Conservation (phyloP, 2,888 invertebrate genomes). For the Dascillus cervinus region DNA sequence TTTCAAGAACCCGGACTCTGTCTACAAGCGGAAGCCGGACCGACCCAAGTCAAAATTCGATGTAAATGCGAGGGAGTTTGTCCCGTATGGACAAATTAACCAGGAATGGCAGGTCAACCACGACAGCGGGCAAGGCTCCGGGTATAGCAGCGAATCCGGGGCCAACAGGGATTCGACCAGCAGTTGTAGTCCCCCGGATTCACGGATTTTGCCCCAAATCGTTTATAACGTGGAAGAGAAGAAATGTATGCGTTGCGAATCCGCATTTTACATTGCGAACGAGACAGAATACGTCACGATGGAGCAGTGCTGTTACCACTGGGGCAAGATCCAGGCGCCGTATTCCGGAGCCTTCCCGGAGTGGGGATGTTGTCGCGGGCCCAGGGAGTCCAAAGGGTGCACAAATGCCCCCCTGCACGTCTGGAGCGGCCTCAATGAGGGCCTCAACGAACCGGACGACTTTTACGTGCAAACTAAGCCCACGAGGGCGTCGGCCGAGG, state of each 20-base stretch:
- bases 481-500: slow-evolving; percentile 36
- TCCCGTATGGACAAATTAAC: slow-evolving; percentile 27
- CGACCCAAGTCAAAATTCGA: slow-evolving; percentile 41
- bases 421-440: slow-evolving; percentile 64
- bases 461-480: slow-evolving; percentile 56
- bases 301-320: slow-evolving; percentile 80
- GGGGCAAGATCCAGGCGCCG: slow-evolving; percentile 63
- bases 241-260: slow-evolving; percentile 63
- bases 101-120: slow-evolving; percentile 16
- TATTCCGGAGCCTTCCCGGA: slow-evolving; percentile 19
- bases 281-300: slow-evolving; percentile 64
- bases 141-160: slow-evolving; percentile 43
- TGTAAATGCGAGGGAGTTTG: slow-evolving; percentile 61
- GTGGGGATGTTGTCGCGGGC: slow-evolving; percentile 59
- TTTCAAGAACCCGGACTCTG: slow-evolving; percentile 41
- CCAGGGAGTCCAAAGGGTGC: slow-evolving; percentile 54
- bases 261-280: slow-evolving; percentile 60
- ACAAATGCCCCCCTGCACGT: slow-evolving; percentile 60
- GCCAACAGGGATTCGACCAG: slow-evolving; percentile 18
- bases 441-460: slow-evolving; percentile 65
- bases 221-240: slow-evolving; percentile 10
- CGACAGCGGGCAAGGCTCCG: slow-evolving; percentile 32
- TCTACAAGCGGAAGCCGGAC: slow-evolving; percentile 8
- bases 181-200: slow-evolving; percentile 6
- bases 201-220: not conserved